phyloP scores from a whole-genome alignment of 1,140 invertebrate species.

The Choristoneura fumiferana region DNA sequence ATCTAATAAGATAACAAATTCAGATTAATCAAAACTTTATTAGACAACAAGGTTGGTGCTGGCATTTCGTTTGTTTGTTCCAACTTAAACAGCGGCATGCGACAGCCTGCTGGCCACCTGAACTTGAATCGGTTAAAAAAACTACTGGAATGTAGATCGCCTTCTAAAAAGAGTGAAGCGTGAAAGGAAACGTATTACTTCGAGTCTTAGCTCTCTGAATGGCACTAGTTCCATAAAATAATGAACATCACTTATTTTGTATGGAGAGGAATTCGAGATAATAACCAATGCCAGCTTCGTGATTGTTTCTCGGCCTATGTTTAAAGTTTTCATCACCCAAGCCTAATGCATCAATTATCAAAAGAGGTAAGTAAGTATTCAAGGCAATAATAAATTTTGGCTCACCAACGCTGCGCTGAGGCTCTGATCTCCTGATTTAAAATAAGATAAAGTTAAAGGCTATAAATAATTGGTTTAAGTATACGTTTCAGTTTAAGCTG shows the following conservation, averaged over 20 bases:
- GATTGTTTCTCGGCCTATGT: background rate
- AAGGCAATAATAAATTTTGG: background rate
- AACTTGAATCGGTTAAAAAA: slow-evolving; percentile 46
- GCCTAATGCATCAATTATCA: slow-evolving; percentile 7
- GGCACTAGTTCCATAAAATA: slow-evolving; percentile 7
- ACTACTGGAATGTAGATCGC: slow-evolving; percentile 54
- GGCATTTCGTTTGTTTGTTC: too few relatives aligned
- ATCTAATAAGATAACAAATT: too few relatives aligned
- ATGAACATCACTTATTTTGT: background rate
- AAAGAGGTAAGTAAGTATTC: slow-evolving; percentile 6
- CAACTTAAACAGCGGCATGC: too few relatives aligned
- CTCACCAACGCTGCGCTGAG: background rate
- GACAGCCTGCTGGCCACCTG: slow-evolving; percentile 28
- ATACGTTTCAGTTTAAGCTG: background rate
- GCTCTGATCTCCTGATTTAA: slow-evolving; percentile 14
- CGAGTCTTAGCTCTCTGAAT: slow-evolving; percentile 20
- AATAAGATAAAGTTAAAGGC: background rate
- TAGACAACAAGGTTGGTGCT: too few relatives aligned
- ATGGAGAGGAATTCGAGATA: background rate
- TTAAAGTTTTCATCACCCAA: background rate
- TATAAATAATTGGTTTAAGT: slow-evolving; percentile 8
- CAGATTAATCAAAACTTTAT: too few relatives aligned
- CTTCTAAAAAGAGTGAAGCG: slow-evolving; percentile 57
- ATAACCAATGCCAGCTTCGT: slow-evolving; percentile 3
- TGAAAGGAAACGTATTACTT: slow-evolving; percentile 44